Base-by-base conservation (phyloP, 1,140 invertebrate genomes). In the Bombus picipes region DNA sequence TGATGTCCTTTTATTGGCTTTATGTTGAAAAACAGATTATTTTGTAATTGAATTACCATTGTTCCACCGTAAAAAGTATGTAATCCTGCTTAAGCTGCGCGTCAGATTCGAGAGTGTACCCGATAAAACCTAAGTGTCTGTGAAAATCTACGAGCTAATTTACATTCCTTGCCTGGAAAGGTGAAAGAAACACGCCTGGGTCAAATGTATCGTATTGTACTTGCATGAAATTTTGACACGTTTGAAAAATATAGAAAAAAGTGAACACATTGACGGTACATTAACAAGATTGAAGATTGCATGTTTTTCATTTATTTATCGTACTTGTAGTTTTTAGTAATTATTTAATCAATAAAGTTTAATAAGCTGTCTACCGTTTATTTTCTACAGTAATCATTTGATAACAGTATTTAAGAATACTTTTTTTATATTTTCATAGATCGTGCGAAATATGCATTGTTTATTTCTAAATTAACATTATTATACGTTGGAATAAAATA, bases 1-100 rank as follows among this genome's bases (percentile, higher is more conserved):
- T 70, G 18, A 6, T 18, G 34, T 76, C 15, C 28, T 41, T 66
- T 15, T 32, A 74, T 41, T 2, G 72, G 32, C 34, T 66, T 6
- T 53, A 8, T 12, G 4, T 22, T 3, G n/a, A 15, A 22, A 37
- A 57, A 77, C 34, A 83, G 81, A 77, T 83, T 77, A 65, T 77
- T 77, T 77, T 53, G 53, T 77, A 83, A 83, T 77, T 77, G 34
- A 22, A 77, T 77, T 83, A 34, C 3, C 74, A 34, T 18, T 41
- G 47, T 39, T 57, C 4, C 32, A 8, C 8, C 18, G 47, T 37
- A 77, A 57, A 57, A 83, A 83, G 73, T 53, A 53, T 22, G 47
- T 83, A 83, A 76, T 83, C 43, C 43, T n/a, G 41, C 41, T 83
- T 75, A 83, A 83, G 53, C 32, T n/a, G n/a, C 47, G 13, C 43